Evolutionary conservation across 2,113 vertebrate species (phyloP), one percentile per base, ranked within the genome.

Genomic region (Sisor rabdophorus): DNA sequence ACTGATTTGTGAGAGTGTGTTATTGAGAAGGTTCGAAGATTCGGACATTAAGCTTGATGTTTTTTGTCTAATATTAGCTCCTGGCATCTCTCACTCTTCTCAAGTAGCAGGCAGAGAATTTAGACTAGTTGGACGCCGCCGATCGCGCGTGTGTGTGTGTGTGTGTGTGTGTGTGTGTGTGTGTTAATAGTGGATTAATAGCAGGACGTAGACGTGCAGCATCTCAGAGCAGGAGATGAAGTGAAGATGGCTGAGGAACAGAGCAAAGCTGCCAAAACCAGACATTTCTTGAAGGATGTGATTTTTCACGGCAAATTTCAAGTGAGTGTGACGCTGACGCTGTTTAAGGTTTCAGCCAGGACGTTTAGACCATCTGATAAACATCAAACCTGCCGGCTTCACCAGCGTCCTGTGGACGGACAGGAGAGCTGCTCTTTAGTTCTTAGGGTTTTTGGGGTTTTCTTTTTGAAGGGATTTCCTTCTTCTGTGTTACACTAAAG

Each of bases 51-150:
- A 69, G 71, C 86, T 90, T 90, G 88, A 89, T 88, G 85, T 85
- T 89, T n/a, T 78, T 71, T 81, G 79, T 86, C 91, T 92, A 91
- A 90, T 87, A 90, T 92, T 91, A 92, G 91, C 88, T 86, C 80
- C 87, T 90, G 90, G 88, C 88, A 85, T 79, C 48, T 50, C 71
- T 68, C 77, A 73, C 67, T 22, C 86, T 83, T 91, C 89, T 92
- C 91, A 88, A 90, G 87, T 91, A 89, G 86, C 91, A 87, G 79
- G 32, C 47, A 40, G 55, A 78, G 81, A 76, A 86, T 82, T 80
- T 64, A 55, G 80, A 71, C 84, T 85, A 63, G 71, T 75, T 84
- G 79, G 81, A 81, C 64, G 53, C 44, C n/a, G 1, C 24, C 2
- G 12, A 60, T 17, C 26, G 55, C 58, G 32, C 26, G 67, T 53